phyloP scores from a whole-genome alignment of 2,797 vertebrate species.

The Periparus ater region DNA sequence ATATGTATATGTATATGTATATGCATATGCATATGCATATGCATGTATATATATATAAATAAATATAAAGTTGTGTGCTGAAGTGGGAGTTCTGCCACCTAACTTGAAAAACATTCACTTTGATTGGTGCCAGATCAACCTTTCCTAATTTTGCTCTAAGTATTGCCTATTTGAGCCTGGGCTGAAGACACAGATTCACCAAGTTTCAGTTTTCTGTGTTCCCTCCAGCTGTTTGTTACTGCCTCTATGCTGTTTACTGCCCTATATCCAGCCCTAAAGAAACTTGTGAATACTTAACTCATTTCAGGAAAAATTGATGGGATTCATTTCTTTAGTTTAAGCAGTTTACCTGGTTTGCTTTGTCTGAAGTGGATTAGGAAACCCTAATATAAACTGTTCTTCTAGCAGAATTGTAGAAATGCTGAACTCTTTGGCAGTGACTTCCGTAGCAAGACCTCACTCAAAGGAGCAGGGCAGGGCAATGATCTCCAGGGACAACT shows the following conservation, averaged over 20 bases:
- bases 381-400: not conserved
- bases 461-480: not conserved
- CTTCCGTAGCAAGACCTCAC: not conserved
- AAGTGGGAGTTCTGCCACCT: not conserved
- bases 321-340: not conserved
- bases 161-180: not conserved
- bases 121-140: not conserved
- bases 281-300: not conserved
- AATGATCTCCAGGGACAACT: not conserved
- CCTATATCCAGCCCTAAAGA: not conserved
- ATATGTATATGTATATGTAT: no score
- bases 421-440: not conserved
- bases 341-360: not conserved
- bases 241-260: not conserved
- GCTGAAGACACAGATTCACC: not conserved
- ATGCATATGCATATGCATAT: no score
- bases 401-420: not conserved
- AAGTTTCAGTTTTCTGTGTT: not conserved
- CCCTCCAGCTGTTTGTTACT: not conserved
- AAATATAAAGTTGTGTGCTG: not conserved
- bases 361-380: conserved; percentile 28
- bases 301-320: not conserved
- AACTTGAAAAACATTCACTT: not conserved
- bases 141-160: not conserved
- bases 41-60: not conserved